Evolutionary conservation across 1,140 invertebrate genomes (phyloP), one percentile per base, ranked within the genome.

Genomic region (Pentalonia nigronervosa): DNA sequence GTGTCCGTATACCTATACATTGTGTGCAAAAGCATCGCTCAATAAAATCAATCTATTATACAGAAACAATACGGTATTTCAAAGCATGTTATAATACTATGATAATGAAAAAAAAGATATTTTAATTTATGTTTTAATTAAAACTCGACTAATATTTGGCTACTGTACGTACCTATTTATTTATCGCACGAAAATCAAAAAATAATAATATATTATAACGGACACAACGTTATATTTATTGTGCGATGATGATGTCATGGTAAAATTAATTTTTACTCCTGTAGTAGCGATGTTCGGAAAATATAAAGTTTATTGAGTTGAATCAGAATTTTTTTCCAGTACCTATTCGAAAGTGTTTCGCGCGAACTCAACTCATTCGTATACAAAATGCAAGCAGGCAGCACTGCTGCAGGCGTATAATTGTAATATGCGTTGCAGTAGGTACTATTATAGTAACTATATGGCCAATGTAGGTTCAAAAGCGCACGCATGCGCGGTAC

Each of bases 311-410:
- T n/a, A 6, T 76, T 17, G n/a, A 76, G 60, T 34, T n/a, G 30
- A 76, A 76, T 76, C 60, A 76, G 60, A 76, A 0, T 17, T 76
- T 76, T 76, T n/a, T 76, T 34, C 8, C 60, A 76, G 60, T 30
- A n/a, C n/a, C n/a, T n/a, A 76, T 76, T 76, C 60, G 60, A 76
- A 76, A 76, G 60, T 76, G 60, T 76, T 76, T 76, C 30, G 14
- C 30, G 17, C 4, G 14, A 76, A 76, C 60, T 76, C 60, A 6
- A 76, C 60, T 76, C 60, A 34, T 76, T 34, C 60, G n/a, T n/a
- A n/a, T 76, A 76, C 60, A n/a, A 76, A 76, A 76, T 76, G n/a
- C 60, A 76, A 76, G 30, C 60, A n/a, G 60, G 60, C n/a, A n/a
- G 60, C 60, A 76, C 60, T 7, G 60, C 60, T 76, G 60, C 60